Base-by-base conservation (phyloP, 2,888 invertebrate species). In the Drosophila imparisetae region DNA sequence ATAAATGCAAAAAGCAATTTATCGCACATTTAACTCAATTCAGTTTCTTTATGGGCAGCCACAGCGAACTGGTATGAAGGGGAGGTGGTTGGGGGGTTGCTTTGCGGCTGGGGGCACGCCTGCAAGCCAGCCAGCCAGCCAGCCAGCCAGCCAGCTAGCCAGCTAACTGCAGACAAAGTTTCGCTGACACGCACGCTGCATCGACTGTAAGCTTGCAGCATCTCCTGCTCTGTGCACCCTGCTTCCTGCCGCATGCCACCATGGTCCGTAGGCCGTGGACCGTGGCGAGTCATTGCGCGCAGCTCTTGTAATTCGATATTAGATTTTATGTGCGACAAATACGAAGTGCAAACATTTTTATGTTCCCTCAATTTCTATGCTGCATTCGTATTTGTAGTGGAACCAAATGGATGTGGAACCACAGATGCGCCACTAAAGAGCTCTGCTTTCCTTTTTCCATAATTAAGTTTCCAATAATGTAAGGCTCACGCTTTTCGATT, bases 321-420 rank as follows among this genome's bases (percentile, higher is more conserved):
- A 86, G 84, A 89, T 88, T 91, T 89, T 86, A 89, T 89, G 90
- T 81, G 86, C 90, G 90, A 89, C 89, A 91, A 90, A 90, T 85
- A 78, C 83, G 82, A 86, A 85, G 88, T 85, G 84, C 81, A 89
- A 90, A 89, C 81, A 87, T 87, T 83, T 87, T 86, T 90, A 82
- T 86, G 85, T 86, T 81, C 62, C 72, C 58, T 60, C 81, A 80
- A 83, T 81, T 82, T 80, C 83, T 78, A 85, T 81, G 85, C 83
- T 62, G 85, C 74, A 73, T 80, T 84, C 72, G 79, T 75, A 84
- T 83, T 74, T 81, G 84, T 75, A 83, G 80, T 80, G 81, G 76
- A 86, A 81, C 77, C 61, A 80, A 84, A 72, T 66, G 38, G 24
- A 27, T 50, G 61, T 30, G 30, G 30, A 10, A 30, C 53, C 52